phyloP scores from a whole-genome alignment of 2,797 vertebrate genomes.

The Cercopithecus petaurista region DNA sequence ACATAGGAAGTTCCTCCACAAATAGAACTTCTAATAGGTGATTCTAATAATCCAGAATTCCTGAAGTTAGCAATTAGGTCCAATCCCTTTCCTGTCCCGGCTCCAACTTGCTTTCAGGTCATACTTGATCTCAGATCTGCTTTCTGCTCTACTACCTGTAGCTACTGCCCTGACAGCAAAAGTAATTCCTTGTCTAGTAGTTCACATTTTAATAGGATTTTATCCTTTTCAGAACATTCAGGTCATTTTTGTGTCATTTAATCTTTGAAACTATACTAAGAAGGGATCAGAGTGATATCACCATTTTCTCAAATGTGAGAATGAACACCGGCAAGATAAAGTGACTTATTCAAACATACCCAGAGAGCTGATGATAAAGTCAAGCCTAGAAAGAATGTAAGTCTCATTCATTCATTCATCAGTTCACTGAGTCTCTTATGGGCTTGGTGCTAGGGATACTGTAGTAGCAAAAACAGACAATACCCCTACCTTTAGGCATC shows the following conservation, averaged over 20 bases:
- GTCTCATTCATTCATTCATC: background rate
- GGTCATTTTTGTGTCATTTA: background rate
- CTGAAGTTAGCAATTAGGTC: background rate
- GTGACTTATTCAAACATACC: background rate
- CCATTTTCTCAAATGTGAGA: slow-evolving; percentile 11
- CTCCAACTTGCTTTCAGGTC: background rate
- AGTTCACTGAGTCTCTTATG: background rate
- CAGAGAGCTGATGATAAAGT: background rate
- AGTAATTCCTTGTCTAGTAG: background rate
- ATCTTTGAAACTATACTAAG: background rate
- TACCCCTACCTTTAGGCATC: background rate
- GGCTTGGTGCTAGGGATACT: background rate
- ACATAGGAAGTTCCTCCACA: background rate
- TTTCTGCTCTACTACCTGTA: background rate
- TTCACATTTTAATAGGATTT: background rate
- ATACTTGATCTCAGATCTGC: background rate
- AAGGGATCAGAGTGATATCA: background rate
- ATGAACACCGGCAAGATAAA: background rate
- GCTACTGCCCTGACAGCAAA: background rate
- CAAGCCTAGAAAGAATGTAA: background rate
- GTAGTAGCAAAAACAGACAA: background rate
- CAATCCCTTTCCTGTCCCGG: background rate
- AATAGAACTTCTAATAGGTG: background rate
- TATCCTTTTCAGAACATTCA: background rate
- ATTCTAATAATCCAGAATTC: background rate